Evolutionary conservation across 2,888 invertebrate genomes (phyloP).

Genomic region (Drosophila eohydei): DNA sequence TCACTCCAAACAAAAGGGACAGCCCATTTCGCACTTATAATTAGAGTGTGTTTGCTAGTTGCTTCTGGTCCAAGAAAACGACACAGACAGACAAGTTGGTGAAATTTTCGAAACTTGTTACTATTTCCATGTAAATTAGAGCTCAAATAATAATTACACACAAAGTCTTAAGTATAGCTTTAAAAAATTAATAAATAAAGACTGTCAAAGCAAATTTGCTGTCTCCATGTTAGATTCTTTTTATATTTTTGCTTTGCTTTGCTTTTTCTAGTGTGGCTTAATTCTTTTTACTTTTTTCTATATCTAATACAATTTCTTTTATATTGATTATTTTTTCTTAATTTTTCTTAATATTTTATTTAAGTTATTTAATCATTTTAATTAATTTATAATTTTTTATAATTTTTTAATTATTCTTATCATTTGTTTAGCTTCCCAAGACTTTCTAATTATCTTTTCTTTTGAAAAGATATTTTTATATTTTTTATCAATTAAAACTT

Average conservation of each 20-base stretch:
- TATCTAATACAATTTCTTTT: neutral
- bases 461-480: neutral
- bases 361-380: too few relatives aligned
- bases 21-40: slow-evolving; percentile 44
- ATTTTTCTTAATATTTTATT: neutral
- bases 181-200: neutral
- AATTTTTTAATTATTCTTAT: neutral
- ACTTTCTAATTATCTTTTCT: too few relatives aligned
- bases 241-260: too few relatives aligned
- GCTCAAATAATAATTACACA: neutral
- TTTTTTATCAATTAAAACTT: neutral
- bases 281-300: neutral
- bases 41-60: slow-evolving; percentile 41
- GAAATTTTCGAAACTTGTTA: slow-evolving; percentile 6
- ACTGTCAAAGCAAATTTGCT: too few relatives aligned
- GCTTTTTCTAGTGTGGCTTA: neutral
- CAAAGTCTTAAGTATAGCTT: neutral
- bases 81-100: neutral
- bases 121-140: neutral
- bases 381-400: neutral
- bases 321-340: neutral
- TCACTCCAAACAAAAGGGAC: slow-evolving; percentile 28
- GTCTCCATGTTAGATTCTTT: neutral
- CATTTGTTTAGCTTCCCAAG: too few relatives aligned
- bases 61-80: neutral